Evolutionary conservation across 2,113 vertebrate genomes (phyloP), one percentile per base, ranked within the genome.

Genomic region (Mohoua ochrocephala): DNA sequence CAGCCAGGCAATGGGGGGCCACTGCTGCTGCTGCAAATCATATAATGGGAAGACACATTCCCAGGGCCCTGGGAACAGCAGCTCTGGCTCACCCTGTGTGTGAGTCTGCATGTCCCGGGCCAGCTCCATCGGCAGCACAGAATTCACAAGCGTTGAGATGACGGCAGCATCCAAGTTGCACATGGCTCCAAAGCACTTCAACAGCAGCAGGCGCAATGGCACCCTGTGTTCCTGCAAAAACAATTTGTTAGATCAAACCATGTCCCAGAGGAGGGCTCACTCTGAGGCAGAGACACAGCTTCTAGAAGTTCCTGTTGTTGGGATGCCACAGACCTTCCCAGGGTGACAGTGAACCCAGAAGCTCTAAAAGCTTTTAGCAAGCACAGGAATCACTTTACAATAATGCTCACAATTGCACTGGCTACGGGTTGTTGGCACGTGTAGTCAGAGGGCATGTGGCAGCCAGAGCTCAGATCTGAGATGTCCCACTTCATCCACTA

Each of bases 141-240:
- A 99, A 63, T 99, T 99, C n/a, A 99, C 99, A 4, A 99, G 98
- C 0, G 98, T 98, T 70, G 99, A 99, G 98, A 99, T 99, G 78
- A 99, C 97, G 3, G 98, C 97, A 11, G 99, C 98, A 0, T 99
- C 99, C 84, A 99, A 96, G 92, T 98, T 98, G 93, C 99, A 99
- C 99, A 99, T 99, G n/a, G 99, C 99, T 11, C 99, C 99, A 2
- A 99, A 99, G 94, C 99, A 99, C 97, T 99, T 99, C 88, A 99
- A 97, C 56, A 99, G 98, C 97, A 99, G 98, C 96, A 99, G 98
- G 31, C 99, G 98, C 83, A 99, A 71, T 0, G 99, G 98, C 24
- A 99, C 98, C 14, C 99, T 98, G 94, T 99, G 98, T 54, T 99
- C 99, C 99, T 99, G 98, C 59, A 91, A 76, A 93, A 47, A 23